Base-by-base conservation (phyloP, 2,113 vertebrate species). In the Rissa tridactyla region DNA sequence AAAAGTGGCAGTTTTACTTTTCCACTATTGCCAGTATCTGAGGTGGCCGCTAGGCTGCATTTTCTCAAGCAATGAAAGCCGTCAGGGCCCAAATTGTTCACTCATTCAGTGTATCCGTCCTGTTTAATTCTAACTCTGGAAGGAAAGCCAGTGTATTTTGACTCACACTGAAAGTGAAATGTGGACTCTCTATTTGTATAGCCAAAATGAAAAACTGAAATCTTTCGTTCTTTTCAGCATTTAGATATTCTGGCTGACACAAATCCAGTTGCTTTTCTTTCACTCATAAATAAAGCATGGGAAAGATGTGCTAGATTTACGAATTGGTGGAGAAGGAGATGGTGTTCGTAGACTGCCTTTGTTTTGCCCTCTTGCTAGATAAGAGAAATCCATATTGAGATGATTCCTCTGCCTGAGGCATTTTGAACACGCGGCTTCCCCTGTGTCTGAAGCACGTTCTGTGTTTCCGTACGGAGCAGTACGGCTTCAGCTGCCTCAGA, bases 241-340 rank as follows among this genome's bases (percentile, higher is more conserved):
- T 85, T 85, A 61, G 57, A 82, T 93, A 91, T 46, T 84, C 78
- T 60, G n/a, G 34, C 34, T 96, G 82, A 88, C 75, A 94, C 49
- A 93, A 85, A 87, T 82, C 66, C 65, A 88, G 38, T 44, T 90
- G 58, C 64, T 95, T 91, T 91, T 85, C 49, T 66, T 82, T 86
- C 27, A 38, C n/a, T 95, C 47, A 62, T 90, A 82, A 91, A 90
- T 90, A 88, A 94, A 92, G 36, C 54, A 83, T 62, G 22, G 46
- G 18, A 69, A 46, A 92, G 52, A 90, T 91, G 62, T 80, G 73
- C 32, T 88, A 93, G 36, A 44, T 76, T 91, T 90, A 86, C 82
- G 88, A 49, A 88, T 69, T 94, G 65, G 65, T 87, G 61, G 14
- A 87, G 71, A 77, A 80, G 64, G 69, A 82, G 51, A 30, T 71